Percentiles rank a stretch among this genome's conserved stretches.
These are phyloP conservation scores for Chesias legatella DNA, from an alignment of 2,888 invertebrate genomes.

Conservation along the genomic window DNA sequence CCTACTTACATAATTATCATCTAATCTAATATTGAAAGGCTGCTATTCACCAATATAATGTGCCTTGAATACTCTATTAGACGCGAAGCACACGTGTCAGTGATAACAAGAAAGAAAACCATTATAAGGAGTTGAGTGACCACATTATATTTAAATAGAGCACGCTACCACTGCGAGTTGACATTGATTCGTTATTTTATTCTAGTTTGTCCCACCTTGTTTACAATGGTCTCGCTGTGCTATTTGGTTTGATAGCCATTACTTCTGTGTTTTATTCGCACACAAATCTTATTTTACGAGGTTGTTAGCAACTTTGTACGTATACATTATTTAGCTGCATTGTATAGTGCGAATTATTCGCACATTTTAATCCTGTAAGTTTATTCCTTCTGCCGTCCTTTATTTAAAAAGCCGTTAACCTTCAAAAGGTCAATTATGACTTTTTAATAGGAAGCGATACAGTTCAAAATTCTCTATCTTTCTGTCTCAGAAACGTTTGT, in stretches of 20 bases:
- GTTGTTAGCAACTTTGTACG: conserved; percentile 2
- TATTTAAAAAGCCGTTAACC: too few relatives aligned
- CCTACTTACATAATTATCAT: conserved; percentile 16
- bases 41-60: conserved; percentile 19
- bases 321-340: too few relatives aligned
- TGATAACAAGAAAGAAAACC: conserved; percentile 52
- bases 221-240: conserved; percentile 43
- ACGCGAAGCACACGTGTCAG: conserved; percentile 41
- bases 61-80: conserved; percentile 17
- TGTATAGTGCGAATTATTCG: too few relatives aligned
- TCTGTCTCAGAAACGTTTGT: too few relatives aligned
- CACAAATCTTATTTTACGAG: conserved; percentile 17
- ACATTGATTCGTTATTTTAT: conserved; percentile 57
- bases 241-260: conserved; percentile 34
- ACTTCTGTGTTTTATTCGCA: conserved; percentile 24
- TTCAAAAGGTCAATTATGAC: too few relatives aligned
- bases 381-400: too few relatives aligned
- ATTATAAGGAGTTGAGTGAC: conserved; percentile 40
- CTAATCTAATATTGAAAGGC: conserved; percentile 19
- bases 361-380: too few relatives aligned
- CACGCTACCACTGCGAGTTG: conserved; percentile 51
- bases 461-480: too few relatives aligned
- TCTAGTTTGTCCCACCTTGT: conserved; percentile 56
- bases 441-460: too few relatives aligned
- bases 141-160: conserved; percentile 57